phyloP scores from a whole-genome alignment of 1,140 invertebrate species.

The Cydia fagiglandana region DNA sequence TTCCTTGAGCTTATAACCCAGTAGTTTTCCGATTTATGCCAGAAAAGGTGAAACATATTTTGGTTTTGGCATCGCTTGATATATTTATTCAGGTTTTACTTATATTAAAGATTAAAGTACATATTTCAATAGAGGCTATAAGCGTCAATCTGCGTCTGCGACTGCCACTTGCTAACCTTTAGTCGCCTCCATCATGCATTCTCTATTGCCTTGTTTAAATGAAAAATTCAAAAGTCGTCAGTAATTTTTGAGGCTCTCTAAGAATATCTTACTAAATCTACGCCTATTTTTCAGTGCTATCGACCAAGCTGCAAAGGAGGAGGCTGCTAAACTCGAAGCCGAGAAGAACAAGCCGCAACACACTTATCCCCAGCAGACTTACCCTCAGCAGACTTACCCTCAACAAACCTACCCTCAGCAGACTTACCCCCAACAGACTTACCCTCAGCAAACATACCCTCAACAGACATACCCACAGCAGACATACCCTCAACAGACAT shows the following conservation, averaged over 20 bases:
- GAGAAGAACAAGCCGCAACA: constrained; percentile 58
- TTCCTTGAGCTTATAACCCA: constrained; percentile 22
- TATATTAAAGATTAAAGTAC: not conserved
- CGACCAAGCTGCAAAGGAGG: constrained; percentile 67
- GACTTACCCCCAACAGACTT: constrained; percentile 8
- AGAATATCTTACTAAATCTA: not conserved
- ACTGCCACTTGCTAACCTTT: too few species aligned
- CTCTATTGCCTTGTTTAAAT: too few species aligned
- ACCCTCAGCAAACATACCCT: constrained; percentile 24
- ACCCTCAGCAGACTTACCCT: constrained; percentile 28
- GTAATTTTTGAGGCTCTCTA: not conserved
- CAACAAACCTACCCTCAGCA: constrained; percentile 21
- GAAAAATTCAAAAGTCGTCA: too few species aligned
- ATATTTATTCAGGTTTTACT: constrained; percentile 15
- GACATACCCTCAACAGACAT: constrained; percentile 16
- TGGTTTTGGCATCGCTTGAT: not conserved
- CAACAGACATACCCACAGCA: constrained; percentile 25
- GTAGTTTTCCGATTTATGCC: constrained; percentile 17
- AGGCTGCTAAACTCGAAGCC: constrained; percentile 61
- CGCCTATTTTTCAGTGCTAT: constrained; percentile 56
- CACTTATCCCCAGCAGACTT: constrained; percentile 32
- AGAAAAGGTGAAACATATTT: not conserved
- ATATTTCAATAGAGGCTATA: too few species aligned
- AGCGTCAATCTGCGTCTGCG: too few species aligned
- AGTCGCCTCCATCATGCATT: too few species aligned